phyloP scores from a whole-genome alignment of 2,888 invertebrate species.

The Helleia helle region DNA sequence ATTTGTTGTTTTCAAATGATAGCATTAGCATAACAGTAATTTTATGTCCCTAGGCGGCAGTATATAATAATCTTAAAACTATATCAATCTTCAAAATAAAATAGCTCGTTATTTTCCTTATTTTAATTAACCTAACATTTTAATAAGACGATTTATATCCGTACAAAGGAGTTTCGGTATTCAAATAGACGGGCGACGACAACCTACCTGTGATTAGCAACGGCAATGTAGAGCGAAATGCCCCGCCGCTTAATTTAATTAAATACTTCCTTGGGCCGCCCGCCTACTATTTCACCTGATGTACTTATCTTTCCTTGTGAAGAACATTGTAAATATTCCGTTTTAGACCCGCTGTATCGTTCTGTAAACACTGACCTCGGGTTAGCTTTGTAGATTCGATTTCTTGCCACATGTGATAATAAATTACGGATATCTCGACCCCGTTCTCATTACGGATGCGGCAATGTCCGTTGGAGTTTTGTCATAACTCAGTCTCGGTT shows the following conservation, averaged over 20 bases:
- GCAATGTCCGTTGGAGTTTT: constrained; percentile 72
- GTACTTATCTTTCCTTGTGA: constrained; percentile 25
- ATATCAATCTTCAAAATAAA: too few species aligned
- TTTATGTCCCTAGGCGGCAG: too few species aligned
- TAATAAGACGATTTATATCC: too few species aligned
- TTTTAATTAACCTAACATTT: too few species aligned
- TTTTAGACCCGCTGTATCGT: constrained; percentile 8
- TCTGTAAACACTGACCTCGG: constrained; percentile 17
- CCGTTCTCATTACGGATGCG: constrained; percentile 72
- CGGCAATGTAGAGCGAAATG: constrained; percentile 50
- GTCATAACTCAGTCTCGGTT: constrained; percentile 73
- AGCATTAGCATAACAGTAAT: too few species aligned
- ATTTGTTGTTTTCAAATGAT: too few species aligned
- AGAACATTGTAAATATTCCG: constrained; percentile 16
- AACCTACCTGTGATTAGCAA: constrained; percentile 65
- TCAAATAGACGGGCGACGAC: constrained; percentile 57
- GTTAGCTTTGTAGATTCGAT: constrained; percentile 30
- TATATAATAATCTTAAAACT: too few species aligned
- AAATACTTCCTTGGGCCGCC: constrained; percentile 55
- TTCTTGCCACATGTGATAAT: constrained; percentile 50
- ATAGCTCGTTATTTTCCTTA: too few species aligned
- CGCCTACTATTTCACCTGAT: constrained; percentile 55
- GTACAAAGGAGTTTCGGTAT: constrained; percentile 43
- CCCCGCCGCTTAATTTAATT: constrained; percentile 63
- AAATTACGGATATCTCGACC: constrained; percentile 68